Conservation (phyloP, 2,888 invertebrate species). For the Chymomyza caudatula region DNA sequence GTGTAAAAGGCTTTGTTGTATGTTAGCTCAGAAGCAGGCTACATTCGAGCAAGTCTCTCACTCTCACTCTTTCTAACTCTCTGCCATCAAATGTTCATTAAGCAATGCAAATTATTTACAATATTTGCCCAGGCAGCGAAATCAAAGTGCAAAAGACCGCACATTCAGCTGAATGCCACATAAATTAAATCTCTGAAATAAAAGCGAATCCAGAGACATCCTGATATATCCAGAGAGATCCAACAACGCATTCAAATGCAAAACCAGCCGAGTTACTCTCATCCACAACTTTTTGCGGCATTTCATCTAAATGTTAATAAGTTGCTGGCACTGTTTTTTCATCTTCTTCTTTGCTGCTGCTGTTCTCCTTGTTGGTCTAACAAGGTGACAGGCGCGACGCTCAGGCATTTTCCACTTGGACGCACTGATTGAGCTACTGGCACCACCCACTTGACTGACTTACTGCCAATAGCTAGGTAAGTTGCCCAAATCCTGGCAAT, state of each 20-base stretch:
- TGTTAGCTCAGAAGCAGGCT: no score
- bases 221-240: not conserved
- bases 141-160: slow-evolving; percentile 21
- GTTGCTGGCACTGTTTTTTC: slow-evolving; percentile 33
- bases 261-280: slow-evolving; percentile 25
- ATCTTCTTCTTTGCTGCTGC: slow-evolving; percentile 6
- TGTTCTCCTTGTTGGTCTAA: slow-evolving; percentile 35
- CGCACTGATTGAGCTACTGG: slow-evolving; percentile 59
- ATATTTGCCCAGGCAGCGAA: slow-evolving; percentile 26
- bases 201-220: slow-evolving; percentile 38
- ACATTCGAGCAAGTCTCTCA: not conserved
- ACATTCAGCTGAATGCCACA: slow-evolving; percentile 25
- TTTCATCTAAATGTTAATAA: slow-evolving; percentile 71
- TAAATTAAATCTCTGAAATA: slow-evolving; percentile 64
- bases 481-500: slow-evolving; percentile 39
- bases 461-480: slow-evolving; percentile 2
- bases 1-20: no score
- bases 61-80: no score
- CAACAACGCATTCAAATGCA: slow-evolving; percentile 51
- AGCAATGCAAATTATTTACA: slow-evolving; percentile 58
- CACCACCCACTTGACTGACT: slow-evolving; percentile 5
- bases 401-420: slow-evolving; percentile 67
- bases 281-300: slow-evolving; percentile 36
- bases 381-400: slow-evolving; percentile 62
- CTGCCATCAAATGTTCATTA: slow-evolving; percentile 39